A percentile compares a stretch with the other conserved stretches of the same genome.
Evolutionary conservation across 30 jellyfish, hydroid and myxozoan genomes (phyloP).

Genomic region (Aurelia sp.): DNA sequence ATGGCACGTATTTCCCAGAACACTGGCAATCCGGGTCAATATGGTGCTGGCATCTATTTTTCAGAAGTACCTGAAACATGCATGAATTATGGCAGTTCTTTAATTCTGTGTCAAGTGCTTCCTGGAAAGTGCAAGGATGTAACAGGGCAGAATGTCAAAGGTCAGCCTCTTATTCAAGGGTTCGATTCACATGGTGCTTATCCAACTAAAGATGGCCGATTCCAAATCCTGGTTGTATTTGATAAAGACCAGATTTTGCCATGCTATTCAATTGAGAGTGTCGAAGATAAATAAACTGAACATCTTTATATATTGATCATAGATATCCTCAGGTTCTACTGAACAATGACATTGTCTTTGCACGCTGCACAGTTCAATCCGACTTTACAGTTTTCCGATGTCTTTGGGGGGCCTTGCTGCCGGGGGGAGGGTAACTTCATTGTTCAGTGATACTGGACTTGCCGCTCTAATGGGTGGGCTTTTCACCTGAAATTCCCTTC

Average conservation of each 20-base stretch:
- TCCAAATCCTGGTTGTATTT: conserved; percentile 15
- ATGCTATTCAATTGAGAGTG: conserved; percentile 29
- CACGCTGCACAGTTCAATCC: too few species aligned
- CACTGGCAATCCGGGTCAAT: conserved; percentile 57
- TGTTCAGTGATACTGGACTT: too few species aligned
- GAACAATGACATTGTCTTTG: neutral
- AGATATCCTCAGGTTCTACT: neutral
- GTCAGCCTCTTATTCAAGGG: conserved; percentile 26
- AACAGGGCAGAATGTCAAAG: conserved; percentile 17
- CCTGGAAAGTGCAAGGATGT: conserved; percentile 41
- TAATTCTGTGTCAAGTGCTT: conserved; percentile 41
- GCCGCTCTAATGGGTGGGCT: too few species aligned
- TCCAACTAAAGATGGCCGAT: conserved; percentile 32
- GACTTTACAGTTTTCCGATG: too few species aligned
- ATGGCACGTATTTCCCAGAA: conserved; percentile 12
- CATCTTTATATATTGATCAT: neutral
- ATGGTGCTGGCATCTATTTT: conserved; percentile 69
- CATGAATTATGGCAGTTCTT: conserved; percentile 39
- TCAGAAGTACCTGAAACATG: conserved; percentile 66
- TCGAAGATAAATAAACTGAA: neutral
- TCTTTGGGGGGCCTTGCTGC: too few species aligned
- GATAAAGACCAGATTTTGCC: conserved; percentile 61
- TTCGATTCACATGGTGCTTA: conserved; percentile 57
- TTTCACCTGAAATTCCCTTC: too few species aligned
- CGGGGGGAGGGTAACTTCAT: too few species aligned